phyloP scores from a whole-genome alignment of 2,888 invertebrate species.

The Pseudococcus viburni region DNA sequence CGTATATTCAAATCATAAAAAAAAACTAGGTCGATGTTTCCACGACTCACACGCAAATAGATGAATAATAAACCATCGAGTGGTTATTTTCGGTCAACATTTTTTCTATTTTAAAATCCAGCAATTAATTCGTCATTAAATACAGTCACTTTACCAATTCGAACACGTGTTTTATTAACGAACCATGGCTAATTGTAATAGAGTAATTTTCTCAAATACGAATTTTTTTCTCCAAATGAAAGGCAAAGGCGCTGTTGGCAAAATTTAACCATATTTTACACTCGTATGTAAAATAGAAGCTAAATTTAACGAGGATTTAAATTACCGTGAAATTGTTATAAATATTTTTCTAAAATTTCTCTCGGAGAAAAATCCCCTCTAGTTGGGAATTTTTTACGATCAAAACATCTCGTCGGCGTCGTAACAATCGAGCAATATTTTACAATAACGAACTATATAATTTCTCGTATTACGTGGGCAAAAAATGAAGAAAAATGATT shows the following conservation, averaged over 20 bases:
- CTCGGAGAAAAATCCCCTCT: not conserved
- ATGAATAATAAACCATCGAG: conserved; percentile 10
- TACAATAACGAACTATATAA: not conserved
- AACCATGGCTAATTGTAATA: conserved; percentile 32
- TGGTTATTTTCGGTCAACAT: not conserved
- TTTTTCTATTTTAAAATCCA: conserved; percentile 7
- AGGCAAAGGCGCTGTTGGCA: not conserved
- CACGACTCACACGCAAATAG: conserved; percentile 29
- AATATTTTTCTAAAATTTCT: not conserved
- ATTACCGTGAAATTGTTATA: not conserved
- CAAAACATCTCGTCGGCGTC: not conserved
- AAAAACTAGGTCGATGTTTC: conserved; percentile 40
- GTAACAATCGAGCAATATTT: not conserved
- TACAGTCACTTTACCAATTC: conserved; percentile 31
- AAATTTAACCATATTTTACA: not conserved
- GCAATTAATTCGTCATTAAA: conserved; percentile 37
- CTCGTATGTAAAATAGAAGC: not conserved
- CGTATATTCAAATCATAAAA: not conserved
- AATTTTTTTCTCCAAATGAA: not conserved
- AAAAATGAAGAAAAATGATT: conserved; percentile 42
- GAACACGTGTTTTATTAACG: conserved; percentile 24
- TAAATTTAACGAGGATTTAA: not conserved
- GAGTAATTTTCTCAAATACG: not conserved
- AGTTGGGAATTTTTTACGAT: not conserved
- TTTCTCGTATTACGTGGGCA: not conserved